Evolutionary conservation across 92 coral and sea anemone genomes (phyloP).

Genomic region (Porites divaricata): DNA sequence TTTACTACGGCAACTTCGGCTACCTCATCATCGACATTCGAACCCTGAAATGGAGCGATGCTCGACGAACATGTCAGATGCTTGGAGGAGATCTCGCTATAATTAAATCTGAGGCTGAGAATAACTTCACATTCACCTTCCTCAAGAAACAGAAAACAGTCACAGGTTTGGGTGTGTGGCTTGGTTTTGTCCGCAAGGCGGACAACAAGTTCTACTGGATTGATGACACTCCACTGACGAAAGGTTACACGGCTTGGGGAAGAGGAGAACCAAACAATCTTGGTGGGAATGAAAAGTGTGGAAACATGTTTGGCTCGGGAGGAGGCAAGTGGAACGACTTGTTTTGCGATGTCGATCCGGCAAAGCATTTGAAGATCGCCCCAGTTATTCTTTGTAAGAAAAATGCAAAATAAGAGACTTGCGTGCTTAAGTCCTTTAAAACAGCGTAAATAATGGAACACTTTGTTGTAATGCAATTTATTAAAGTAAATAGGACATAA

Average conservation of each 20-base stretch:
- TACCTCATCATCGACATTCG: constrained; percentile 13
- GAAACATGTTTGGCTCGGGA: not conserved
- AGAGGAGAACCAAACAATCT: not conserved
- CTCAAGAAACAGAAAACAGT: not conserved
- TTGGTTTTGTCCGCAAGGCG: not conserved
- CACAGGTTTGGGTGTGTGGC: not conserved
- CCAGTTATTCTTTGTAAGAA: constrained; percentile 25
- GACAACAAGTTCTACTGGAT: constrained; percentile 22
- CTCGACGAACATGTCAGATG: constrained; percentile 20
- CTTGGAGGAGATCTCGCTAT: constrained; percentile 18
- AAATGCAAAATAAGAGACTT: no score
- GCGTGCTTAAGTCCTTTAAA: no score
- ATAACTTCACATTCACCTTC: constrained; percentile 5
- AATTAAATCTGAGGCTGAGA: not conserved
- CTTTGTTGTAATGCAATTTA: no score
- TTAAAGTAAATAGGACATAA: no score
- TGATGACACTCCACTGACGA: constrained; percentile 15
- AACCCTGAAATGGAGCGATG: constrained; percentile 18
- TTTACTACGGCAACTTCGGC: not conserved
- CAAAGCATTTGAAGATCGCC: not conserved
- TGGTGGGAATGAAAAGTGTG: not conserved
- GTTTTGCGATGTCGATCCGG: not conserved
- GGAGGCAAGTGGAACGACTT: constrained; percentile 22
- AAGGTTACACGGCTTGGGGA: constrained; percentile 2
- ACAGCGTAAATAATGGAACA: no score